A percentile compares a stretch with the other conserved stretches of the same genome.
Conservation (phyloP, 2,113 vertebrate species). For the Ammodramus savannarum region DNA sequence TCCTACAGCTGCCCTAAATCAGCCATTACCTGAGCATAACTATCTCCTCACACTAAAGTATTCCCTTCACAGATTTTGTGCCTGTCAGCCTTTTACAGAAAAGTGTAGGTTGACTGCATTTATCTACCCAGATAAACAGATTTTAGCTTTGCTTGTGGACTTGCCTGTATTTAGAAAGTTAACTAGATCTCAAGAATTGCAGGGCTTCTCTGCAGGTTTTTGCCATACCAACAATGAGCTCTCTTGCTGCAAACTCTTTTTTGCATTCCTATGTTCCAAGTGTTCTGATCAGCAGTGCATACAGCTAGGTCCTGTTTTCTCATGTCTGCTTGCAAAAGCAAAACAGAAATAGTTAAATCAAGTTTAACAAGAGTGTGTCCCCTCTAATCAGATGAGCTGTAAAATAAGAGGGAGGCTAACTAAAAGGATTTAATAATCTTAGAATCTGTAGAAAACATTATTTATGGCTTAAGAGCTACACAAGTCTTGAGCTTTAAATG, state of each 20-base stretch:
- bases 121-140: not conserved
- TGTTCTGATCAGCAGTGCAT: not conserved
- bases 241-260: not conserved
- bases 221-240: not conserved
- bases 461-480: constrained; percentile 33
- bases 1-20: not conserved
- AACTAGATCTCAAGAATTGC: not conserved
- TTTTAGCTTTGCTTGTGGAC: not conserved
- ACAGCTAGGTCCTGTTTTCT: not conserved
- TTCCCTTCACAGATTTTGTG: not conserved
- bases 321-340: not conserved
- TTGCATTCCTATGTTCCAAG: not conserved
- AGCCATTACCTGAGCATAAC: not conserved
- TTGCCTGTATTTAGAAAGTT: not conserved
- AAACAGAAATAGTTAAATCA: constrained; percentile 10
- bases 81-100: not conserved
- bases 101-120: not conserved
- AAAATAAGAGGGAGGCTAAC: constrained; percentile 26
- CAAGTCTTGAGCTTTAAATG: not conserved
- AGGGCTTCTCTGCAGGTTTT: not conserved
- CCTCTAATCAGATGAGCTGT: constrained; percentile 6
- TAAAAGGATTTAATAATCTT: constrained; percentile 33
- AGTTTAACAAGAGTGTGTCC: not conserved
- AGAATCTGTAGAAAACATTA: constrained; percentile 38
- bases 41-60: not conserved